Conservation (phyloP, 37 sponge, comb jelly and placozoan genomes). For the Oscarella lobularis region DNA sequence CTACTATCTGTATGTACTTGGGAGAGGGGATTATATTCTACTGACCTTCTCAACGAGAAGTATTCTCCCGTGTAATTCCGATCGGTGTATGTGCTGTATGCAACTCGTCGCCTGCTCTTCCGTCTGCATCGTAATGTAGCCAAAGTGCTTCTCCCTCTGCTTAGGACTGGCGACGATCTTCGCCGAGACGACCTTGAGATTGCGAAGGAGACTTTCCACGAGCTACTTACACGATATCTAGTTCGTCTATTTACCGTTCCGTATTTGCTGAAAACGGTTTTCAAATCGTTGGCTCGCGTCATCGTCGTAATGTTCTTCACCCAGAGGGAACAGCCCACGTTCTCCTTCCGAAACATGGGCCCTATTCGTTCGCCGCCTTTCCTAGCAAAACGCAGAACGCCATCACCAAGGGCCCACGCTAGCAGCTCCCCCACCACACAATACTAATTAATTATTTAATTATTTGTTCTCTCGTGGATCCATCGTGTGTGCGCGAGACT, state of each 20-base stretch:
- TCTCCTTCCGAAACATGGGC: no score
- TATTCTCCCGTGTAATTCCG: not conserved
- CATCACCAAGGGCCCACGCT: no score
- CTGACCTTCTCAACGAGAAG: constrained; percentile 1
- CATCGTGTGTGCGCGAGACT: no score
- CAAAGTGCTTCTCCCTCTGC: not conserved
- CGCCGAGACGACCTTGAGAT: constrained; percentile 1
- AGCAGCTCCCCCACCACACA: no score
- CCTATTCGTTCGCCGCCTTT: no score
- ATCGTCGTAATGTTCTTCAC: not conserved
- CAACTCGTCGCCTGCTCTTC: not conserved
- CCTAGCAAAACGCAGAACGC: no score
- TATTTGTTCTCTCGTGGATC: no score
- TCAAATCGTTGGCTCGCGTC: not conserved
- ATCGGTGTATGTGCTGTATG: not conserved
- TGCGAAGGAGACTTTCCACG: no score
- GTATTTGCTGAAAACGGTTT: not conserved
- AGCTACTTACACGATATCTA: no score
- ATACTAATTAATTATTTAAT: no score
- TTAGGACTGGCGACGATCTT: not conserved
- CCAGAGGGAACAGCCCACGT: not conserved
- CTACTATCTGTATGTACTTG: no score
- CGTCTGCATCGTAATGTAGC: not conserved
- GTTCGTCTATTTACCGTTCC: not conserved
- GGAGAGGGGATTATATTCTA: no score